Percentiles rank a stretch among this genome's conserved stretches.
Conservation (phyloP, 2,797 vertebrate species). For the Silurus lanzhouensis region DNA sequence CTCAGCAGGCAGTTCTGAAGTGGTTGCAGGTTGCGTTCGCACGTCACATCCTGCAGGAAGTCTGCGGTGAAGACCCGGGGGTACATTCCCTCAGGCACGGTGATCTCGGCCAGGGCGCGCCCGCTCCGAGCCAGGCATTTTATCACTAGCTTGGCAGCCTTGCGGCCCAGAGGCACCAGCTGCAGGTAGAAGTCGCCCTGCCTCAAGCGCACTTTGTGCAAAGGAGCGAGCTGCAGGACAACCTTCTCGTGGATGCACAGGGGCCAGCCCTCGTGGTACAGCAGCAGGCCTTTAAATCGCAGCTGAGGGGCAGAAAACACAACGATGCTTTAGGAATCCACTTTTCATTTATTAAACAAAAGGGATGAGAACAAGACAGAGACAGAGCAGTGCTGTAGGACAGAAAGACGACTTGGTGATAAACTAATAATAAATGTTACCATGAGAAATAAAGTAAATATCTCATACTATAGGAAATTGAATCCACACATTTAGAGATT, state of each 20-base stretch:
- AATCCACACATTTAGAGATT: neutral
- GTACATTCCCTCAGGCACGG: conserved; percentile 82
- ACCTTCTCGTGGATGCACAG: conserved; percentile 84
- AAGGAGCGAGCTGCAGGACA: conserved; percentile 79
- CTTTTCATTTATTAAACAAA: too few relatives aligned
- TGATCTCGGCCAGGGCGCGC: conserved; percentile 77
- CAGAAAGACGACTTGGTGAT: neutral
- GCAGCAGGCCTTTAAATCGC: conserved; percentile 76
- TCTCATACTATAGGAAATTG: neutral
- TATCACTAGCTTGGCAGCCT: conserved; percentile 79
- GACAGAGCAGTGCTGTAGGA: neutral
- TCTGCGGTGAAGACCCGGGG: conserved; percentile 79
- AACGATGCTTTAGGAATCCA: too few relatives aligned
- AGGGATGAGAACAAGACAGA: neutral
- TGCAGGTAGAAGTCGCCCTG: conserved; percentile 86
- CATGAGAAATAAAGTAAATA: neutral
- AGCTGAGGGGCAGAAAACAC: conserved; percentile 66
- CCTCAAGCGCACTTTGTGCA: conserved; percentile 80
- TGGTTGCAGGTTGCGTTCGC: conserved; percentile 72
- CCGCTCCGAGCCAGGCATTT: conserved; percentile 82
- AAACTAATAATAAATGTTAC: neutral
- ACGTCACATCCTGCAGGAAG: conserved; percentile 82
- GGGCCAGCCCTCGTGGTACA: conserved; percentile 84
- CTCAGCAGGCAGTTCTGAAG: conserved; percentile 84
- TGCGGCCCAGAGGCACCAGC: conserved; percentile 77